Conservation (phyloP, 2,797 vertebrate species). For the Enteromius paludinosus region DNA sequence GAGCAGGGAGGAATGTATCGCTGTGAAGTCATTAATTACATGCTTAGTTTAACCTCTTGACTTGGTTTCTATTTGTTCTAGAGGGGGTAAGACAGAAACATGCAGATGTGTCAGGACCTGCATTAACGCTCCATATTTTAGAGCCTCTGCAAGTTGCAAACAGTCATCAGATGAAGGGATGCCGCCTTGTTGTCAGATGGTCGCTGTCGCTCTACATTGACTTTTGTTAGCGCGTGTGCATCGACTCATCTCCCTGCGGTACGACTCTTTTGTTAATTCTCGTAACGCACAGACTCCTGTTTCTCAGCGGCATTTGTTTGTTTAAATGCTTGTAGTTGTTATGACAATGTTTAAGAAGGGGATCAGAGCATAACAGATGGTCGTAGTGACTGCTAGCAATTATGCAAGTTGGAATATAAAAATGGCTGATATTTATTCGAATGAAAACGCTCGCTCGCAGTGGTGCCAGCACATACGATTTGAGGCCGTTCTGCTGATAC, state of each 20-base stretch:
- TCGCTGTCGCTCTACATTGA: conserved; percentile 67
- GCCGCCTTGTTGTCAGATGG: conserved; percentile 75
- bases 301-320: conserved; percentile 56
- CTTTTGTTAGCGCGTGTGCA: conserved; percentile 65
- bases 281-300: conserved; percentile 3
- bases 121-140: conserved; percentile 85
- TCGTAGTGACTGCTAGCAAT: conserved; percentile 70
- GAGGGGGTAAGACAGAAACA: conserved; percentile 64
- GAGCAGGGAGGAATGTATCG: conserved; percentile 69
- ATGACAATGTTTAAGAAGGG: conserved; percentile 59
- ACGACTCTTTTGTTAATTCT: conserved; percentile 57
- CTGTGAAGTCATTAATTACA: conserved; percentile 77
- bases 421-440: conserved; percentile 72
- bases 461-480: conserved; percentile 65
- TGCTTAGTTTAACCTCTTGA: conserved; percentile 69
- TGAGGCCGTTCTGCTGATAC: conserved; percentile 78
- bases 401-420: conserved; percentile 60
- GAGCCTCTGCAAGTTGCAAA: conserved; percentile 69
- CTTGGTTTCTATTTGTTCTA: conserved; percentile 64
- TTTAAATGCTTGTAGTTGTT: conserved; percentile 62
- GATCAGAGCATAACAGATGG: conserved; percentile 71
- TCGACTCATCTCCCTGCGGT: conserved; percentile 41
- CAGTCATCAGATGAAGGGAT: conserved; percentile 65
- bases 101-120: conserved; percentile 73
- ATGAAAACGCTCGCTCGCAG: conserved; percentile 69